A percentile compares a stretch with the other conserved stretches of the same genome.
Evolutionary conservation across 2,797 vertebrate species (phyloP).

Genomic region (Platalea minor): DNA sequence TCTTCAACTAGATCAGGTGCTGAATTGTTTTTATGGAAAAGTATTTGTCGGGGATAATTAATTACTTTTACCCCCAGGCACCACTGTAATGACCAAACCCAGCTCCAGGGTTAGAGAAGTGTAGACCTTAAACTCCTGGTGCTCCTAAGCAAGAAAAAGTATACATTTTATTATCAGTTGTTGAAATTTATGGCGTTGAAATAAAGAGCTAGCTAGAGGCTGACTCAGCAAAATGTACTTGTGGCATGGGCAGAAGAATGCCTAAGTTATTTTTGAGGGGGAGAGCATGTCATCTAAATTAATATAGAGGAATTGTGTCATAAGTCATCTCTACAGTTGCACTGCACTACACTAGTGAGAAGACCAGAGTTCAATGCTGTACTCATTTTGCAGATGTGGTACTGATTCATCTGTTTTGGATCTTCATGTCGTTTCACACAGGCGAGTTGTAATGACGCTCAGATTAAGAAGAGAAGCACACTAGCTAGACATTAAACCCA

Average conservation of each 20-base stretch:
- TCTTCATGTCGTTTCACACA: neutral
- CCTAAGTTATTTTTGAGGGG: constrained; percentile 11
- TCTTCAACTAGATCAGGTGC: too few relatives aligned
- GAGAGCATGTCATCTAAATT: constrained; percentile 53
- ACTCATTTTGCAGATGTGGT: constrained; percentile 43
- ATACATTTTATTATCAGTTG: neutral
- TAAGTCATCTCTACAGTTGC: constrained; percentile 49
- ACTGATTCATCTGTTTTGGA: neutral
- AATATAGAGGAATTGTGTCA: constrained; percentile 51
- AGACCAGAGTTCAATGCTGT: constrained; percentile 42
- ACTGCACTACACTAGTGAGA: neutral
- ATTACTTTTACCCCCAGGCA: neutral
- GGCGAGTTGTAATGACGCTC: neutral
- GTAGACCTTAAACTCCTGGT: neutral
- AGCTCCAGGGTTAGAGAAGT: neutral
- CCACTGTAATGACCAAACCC: neutral
- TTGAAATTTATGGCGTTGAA: constrained; percentile 42
- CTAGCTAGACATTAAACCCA: neutral
- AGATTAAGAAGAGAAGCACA: constrained; percentile 1
- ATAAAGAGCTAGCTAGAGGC: neutral
- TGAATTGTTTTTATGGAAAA: neutral
- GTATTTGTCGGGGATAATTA: neutral
- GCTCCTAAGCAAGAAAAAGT: neutral
- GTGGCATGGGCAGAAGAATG: neutral
- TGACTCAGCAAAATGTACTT: constrained; percentile 27